Percentiles rank a stretch among this genome's conserved stretches.
Evolutionary conservation across 2,888 invertebrate genomes (phyloP).

Genomic region (Euphydryas editha): DNA sequence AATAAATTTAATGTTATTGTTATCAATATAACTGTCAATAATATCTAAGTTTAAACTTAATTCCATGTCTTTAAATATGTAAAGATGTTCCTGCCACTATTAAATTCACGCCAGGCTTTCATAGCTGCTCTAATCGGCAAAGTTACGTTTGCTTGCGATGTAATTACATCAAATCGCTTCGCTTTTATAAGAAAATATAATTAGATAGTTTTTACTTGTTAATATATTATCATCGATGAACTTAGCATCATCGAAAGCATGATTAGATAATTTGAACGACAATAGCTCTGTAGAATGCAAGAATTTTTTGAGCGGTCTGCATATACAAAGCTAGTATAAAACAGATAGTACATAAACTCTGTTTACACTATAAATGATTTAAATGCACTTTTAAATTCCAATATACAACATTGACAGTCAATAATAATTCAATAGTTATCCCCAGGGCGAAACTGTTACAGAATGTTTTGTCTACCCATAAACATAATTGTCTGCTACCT

Average conservation of each 20-base stretch:
- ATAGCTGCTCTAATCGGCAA: constrained; percentile 54
- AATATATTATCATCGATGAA: constrained; percentile 22
- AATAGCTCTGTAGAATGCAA: background rate
- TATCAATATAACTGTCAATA: background rate
- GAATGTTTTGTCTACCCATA: background rate
- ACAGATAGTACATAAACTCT: background rate
- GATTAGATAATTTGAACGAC: constrained; percentile 22
- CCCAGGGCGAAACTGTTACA: background rate
- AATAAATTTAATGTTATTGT: background rate
- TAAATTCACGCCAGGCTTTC: constrained; percentile 47
- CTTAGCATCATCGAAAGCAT: constrained; percentile 33
- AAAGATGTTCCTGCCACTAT: constrained; percentile 61
- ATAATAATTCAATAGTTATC: background rate
- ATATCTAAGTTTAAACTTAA: background rate
- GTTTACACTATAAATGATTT: background rate
- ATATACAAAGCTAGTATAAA: background rate
- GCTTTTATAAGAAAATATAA: constrained; percentile 49
- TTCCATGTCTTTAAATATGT: constrained; percentile 3
- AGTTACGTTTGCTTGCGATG: constrained; percentile 10
- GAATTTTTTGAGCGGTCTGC: background rate
- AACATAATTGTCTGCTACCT: constrained; percentile 7
- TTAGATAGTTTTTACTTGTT: constrained; percentile 19
- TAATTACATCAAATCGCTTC: constrained; percentile 63
- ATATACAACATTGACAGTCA: constrained; percentile 4
- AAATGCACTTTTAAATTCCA: background rate